These are phyloP conservation scores for Magallana ariakensis DNA, from an alignment of 1,140 invertebrate genomes.

Conservation along the genomic window DNA sequence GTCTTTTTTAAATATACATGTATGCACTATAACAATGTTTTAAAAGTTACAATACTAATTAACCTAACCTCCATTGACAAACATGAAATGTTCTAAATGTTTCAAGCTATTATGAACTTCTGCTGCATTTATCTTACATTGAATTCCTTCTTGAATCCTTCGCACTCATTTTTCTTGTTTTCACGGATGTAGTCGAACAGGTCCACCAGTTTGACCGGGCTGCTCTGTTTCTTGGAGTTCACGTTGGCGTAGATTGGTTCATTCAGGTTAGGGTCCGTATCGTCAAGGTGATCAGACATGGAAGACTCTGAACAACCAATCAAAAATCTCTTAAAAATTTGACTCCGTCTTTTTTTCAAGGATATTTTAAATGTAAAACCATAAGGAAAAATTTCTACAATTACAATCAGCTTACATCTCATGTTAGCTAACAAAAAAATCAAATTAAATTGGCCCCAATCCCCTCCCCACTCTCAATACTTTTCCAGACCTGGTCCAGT, in stretches of 20 bases:
- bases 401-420: neutral
- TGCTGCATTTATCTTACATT: constrained; percentile 56
- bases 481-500: neutral
- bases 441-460: too few relatives aligned
- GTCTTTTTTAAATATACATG: too few relatives aligned
- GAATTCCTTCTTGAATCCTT: constrained; percentile 71
- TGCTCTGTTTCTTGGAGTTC: constrained; percentile 68
- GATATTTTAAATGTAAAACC: neutral
- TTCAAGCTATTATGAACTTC: too few relatives aligned
- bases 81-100: too few relatives aligned
- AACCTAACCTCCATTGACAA: too few relatives aligned
- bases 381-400: neutral
- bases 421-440: too few relatives aligned
- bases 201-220: constrained; percentile 64
- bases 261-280: constrained; percentile 45
- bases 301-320: neutral
- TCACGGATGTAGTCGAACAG: constrained; percentile 68
- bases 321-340: neutral
- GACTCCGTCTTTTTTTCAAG: neutral
- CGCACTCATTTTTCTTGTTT: constrained; percentile 68
- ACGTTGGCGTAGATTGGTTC: constrained; percentile 74
- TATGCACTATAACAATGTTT: too few relatives aligned
- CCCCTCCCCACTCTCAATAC: neutral
- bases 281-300: constrained; percentile 37
- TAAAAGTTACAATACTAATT: too few relatives aligned